Evolutionary conservation across 2,113 vertebrate species (phyloP).

Genomic region (Rhea americana): DNA sequence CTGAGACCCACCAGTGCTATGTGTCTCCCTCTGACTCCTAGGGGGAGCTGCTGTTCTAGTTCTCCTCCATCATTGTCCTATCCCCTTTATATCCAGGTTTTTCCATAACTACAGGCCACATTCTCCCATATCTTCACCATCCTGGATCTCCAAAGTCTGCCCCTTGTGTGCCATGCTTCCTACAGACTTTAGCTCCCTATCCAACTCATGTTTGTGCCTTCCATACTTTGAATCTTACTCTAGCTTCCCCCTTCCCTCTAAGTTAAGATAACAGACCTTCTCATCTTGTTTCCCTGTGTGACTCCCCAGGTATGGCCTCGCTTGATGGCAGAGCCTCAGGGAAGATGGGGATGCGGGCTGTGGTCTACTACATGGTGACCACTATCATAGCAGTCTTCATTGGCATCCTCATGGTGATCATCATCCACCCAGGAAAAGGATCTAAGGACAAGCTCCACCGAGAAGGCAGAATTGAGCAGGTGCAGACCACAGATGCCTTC

Average conservation of each 20-base stretch:
- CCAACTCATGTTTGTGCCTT: not conserved
- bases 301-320: constrained; percentile 88
- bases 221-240: not conserved
- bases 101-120: not conserved
- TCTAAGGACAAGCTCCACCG: constrained; percentile 84
- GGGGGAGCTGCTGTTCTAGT: not conserved
- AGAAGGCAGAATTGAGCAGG: constrained; percentile 83
- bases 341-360: constrained; percentile 91
- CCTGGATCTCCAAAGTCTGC: not conserved
- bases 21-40: too few relatives aligned
- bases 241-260: not conserved
- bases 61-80: not conserved
- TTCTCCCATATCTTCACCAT: not conserved
- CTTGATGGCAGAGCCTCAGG: constrained; percentile 93
- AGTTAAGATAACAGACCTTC: not conserved
- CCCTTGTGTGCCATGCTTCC: not conserved
- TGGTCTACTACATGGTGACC: constrained; percentile 94
- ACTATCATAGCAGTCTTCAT: constrained; percentile 94
- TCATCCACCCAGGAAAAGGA: constrained; percentile 92
- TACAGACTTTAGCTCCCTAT: not conserved
- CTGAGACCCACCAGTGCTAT: not conserved
- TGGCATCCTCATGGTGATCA: constrained; percentile 90
- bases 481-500: constrained; percentile 92
- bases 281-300: not conserved
- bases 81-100: not conserved